Base-by-base conservation (phyloP, 2,113 vertebrate genomes). In the Chaetops frenatus region DNA sequence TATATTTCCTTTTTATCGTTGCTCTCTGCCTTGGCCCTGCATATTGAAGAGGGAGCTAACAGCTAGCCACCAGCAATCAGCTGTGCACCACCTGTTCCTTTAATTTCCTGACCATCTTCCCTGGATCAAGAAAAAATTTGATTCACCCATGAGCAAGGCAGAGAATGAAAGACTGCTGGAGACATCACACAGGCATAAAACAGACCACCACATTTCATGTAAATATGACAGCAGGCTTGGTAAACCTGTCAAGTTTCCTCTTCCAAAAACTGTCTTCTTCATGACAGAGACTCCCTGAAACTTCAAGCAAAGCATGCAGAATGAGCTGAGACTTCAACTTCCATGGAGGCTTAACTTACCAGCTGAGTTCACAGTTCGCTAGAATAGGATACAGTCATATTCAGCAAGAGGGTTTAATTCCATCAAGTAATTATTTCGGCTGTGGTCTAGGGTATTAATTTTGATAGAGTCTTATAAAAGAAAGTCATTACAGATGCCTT, bases 1-100 rank as follows among this genome's bases (percentile, higher is more conserved):
- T 20, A 19, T 6, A 45, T 78, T 71, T 88, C n/a, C 22, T 93
- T 80, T 71, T 86, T 60, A 64, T 77, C 9, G 1, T 3, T 70
- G 74, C 38, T 73, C 58, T 92, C 84, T 82, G 61, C 58, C 81
- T 17, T 12, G 64, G 35, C 35, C 42, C 66, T 70, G 90, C 58
- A 44, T 66, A 72, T 29, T 82, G 71, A 90, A 92, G 51, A 90
- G 61, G 64, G 60, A 80, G 42, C 67, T 54, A 94, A 76, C 86
- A 71, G 84, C 23, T 25, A 89, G 85, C 73, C 89, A 89, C 33
- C 58, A 89, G 91, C 84, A 61, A 69, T 89, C 93, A 93, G 84
- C 95, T 96, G 93, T 73, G 90, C 71, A 86, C 92, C 94, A 96
- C 85, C 93, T 96, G 87, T 7, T 91, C 71, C 74, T 86, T 57